Evolutionary conservation across 2,113 vertebrate genomes (phyloP).

Genomic region (Acrocephalus arundinaceus): DNA sequence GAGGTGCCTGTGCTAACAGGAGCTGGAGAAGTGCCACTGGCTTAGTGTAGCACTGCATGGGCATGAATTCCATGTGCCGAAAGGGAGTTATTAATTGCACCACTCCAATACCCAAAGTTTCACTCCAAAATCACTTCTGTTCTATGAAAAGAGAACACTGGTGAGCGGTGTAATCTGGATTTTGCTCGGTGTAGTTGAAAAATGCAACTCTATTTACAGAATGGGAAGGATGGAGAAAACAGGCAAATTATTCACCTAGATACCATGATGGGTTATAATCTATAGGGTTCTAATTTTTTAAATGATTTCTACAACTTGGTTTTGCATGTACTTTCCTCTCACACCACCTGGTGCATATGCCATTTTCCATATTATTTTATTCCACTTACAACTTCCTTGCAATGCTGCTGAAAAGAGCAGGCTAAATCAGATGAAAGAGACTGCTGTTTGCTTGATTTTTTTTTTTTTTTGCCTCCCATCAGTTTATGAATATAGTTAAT

Average conservation of each 20-base stretch:
- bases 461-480: too few relatives aligned
- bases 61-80: not conserved
- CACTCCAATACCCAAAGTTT: not conserved
- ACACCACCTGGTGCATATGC: not conserved
- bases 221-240: not conserved
- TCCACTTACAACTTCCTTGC: not conserved
- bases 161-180: not conserved
- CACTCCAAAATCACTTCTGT: not conserved
- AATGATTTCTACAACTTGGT: not conserved
- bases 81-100: not conserved
- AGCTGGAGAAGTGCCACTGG: not conserved
- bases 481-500: not conserved
- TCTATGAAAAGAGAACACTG: too few relatives aligned
- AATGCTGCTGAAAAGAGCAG: not conserved
- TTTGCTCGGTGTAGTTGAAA: not conserved
- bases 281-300: not conserved
- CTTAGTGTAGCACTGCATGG: fast-evolving
- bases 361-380: not conserved
- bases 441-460: not conserved
- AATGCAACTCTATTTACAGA: not conserved
- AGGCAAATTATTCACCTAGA: not conserved
- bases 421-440: not conserved
- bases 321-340: not conserved
- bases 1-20: not conserved
- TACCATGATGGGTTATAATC: not conserved